Conservation (phyloP, 2,888 invertebrate genomes). For the Ennomos quercinarius region DNA sequence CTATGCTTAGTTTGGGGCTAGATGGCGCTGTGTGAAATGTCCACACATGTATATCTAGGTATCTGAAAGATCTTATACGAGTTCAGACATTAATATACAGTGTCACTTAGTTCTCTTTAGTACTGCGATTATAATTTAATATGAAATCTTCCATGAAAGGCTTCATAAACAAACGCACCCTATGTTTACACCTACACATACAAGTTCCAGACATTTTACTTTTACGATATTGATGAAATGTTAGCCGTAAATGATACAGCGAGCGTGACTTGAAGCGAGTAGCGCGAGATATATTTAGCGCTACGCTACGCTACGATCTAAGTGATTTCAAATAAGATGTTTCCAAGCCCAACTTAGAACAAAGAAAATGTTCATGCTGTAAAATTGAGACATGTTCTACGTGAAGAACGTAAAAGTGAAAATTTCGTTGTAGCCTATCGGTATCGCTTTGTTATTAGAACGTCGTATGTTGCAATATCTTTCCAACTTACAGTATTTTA, state of each 20-base stretch:
- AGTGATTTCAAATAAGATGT: constrained; percentile 34
- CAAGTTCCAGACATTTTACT: constrained; percentile 44
- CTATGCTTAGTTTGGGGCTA: too few relatives aligned
- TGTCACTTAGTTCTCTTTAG: too few relatives aligned
- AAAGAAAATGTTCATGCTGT: constrained; percentile 15
- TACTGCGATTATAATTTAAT: neutral
- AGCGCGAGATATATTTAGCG: constrained; percentile 42
- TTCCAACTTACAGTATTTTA: constrained; percentile 14
- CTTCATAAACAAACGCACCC: constrained; percentile 34
- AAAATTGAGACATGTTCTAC: constrained; percentile 30
- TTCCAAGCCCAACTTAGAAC: constrained; percentile 21
- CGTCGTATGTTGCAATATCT: constrained; percentile 21
- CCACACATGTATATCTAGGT: too few relatives aligned
- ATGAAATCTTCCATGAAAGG: constrained; percentile 39
- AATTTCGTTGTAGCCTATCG: constrained; percentile 25
- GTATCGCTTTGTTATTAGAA: constrained; percentile 23
- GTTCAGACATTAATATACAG: too few relatives aligned
- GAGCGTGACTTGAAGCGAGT: constrained; percentile 46
- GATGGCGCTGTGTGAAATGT: too few relatives aligned
- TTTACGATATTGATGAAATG: constrained; percentile 70
- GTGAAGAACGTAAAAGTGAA: constrained; percentile 28
- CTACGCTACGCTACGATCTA: constrained; percentile 14
- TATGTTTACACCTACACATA: constrained; percentile 50
- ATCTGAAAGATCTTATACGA: too few relatives aligned
- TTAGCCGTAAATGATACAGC: constrained; percentile 47